Evolutionary conservation across 23 tunicate species (phyloP), one percentile per base, ranked within the genome.

Genomic region (Trididemnum clinides): DNA sequence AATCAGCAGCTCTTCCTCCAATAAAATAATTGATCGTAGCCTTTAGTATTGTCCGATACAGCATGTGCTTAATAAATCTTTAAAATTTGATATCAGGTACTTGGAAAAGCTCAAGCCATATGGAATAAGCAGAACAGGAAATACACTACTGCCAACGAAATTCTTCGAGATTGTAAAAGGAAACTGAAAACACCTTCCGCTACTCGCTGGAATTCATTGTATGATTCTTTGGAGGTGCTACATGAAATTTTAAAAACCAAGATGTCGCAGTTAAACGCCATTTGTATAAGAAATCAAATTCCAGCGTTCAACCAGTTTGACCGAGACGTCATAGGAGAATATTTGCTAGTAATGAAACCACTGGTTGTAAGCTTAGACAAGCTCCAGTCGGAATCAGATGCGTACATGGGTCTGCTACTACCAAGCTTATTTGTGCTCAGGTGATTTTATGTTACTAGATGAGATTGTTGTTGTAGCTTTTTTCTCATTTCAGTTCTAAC

Each of bases 141-240:
- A 31, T 37, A 66, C 75, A 32, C 37, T 32, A 29, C 37, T 37
- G 75, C 75, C 75, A 66, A 30, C 10, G 36, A 30, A 32, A 66
- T 66, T 66, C 37, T 66, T 3, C 75, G 75, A 66, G 37, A 66
- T 32, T 29, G 36, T 15, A 6, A n/a, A 3, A 30, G 75, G 12
- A 66, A 32, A 66, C 37, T 66, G 37, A 30, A 29, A 30, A 66
- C 75, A 66, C 75, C 75, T 29, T 66, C 37, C 37, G 37, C 37
- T 32, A 66, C 75, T 5, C 36, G 75, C 7, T 66, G 75, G 75
- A 66, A 66, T 66, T 66, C 75, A 6, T 66, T 66, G 75, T 66
- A 66, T 66, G 75, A 66, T 29, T 66, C 75, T 29, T 66, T 66
- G 12, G 75, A 66, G 7, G 36, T 66, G 37, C 37, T 66, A n/a